Evolutionary conservation across 1,140 invertebrate species (phyloP).

Genomic region (Himalopsyche phryganea): DNA sequence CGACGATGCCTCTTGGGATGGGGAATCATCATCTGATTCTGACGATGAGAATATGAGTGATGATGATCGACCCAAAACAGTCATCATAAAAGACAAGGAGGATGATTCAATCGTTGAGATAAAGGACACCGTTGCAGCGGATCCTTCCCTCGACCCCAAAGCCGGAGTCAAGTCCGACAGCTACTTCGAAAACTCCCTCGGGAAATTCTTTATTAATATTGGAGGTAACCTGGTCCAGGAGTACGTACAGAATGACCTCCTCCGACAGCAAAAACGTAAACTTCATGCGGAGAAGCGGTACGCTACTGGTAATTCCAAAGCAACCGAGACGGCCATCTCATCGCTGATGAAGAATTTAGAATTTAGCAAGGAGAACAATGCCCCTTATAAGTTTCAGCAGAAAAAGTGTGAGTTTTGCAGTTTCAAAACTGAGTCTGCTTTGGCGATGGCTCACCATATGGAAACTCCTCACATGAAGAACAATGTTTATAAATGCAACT

Average conservation of each 20-base stretch:
- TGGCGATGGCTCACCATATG: conserved; percentile 85
- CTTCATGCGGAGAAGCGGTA: conserved; percentile 59
- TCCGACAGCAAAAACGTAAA: conserved; percentile 83
- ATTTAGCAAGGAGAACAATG: conserved; percentile 85
- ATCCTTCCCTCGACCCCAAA: conserved; percentile 38
- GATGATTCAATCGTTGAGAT: conserved; percentile 51
- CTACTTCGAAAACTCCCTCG: conserved; percentile 82
- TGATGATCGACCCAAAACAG: conserved; percentile 48
- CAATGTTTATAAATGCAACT: conserved; percentile 82
- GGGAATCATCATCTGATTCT: conserved; percentile 48
- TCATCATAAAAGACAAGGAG: conserved; percentile 54
- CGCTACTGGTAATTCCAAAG: conserved; percentile 59
- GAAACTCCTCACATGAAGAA: conserved; percentile 90
- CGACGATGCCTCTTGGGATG: conserved; percentile 49
- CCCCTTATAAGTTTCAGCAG: conserved; percentile 73
- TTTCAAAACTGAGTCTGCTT: conserved; percentile 86
- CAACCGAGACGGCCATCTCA: conserved; percentile 73
- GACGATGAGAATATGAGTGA: conserved; percentile 54
- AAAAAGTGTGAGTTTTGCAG: conserved; percentile 88
- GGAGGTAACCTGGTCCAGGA: conserved; percentile 90
- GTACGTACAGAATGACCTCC: conserved; percentile 85
- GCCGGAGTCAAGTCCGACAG: conserved; percentile 50
- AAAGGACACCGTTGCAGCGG: conserved; percentile 44
- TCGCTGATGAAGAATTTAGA: conserved; percentile 79
- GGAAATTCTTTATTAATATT: conserved; percentile 90